These are phyloP conservation scores for Uromys caudimaculatus DNA, from an alignment of 2,797 vertebrate genomes.

Conservation along the genomic window DNA sequence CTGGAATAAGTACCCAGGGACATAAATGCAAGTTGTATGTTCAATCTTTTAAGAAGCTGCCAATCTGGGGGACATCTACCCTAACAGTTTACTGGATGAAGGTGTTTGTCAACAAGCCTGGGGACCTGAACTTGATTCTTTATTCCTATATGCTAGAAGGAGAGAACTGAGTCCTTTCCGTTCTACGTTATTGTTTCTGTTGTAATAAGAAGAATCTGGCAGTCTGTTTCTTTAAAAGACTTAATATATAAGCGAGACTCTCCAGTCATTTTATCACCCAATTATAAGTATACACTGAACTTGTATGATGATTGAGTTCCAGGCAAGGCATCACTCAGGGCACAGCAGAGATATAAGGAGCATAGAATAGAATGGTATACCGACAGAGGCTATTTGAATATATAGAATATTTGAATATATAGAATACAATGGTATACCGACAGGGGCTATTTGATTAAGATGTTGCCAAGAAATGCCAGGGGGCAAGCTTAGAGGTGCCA, in stretches of 20 bases:
- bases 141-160: not conserved
- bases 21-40: not conserved
- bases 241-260: not conserved
- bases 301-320: not conserved
- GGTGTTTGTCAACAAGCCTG: not conserved
- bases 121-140: not conserved
- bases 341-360: not conserved
- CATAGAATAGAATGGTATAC: not conserved
- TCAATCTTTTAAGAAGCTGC: slow-evolving; percentile 24
- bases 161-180: not conserved
- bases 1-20: not conserved
- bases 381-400: not conserved
- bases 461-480: not conserved
- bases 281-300: not conserved
- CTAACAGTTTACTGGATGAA: not conserved
- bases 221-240: not conserved
- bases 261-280: not conserved
- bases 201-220: not conserved
- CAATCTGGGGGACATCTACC: not conserved
- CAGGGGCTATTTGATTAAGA: not conserved
- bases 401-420: too few species aligned
- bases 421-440: not conserved
- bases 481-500: not conserved
- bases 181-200: not conserved
- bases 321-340: not conserved